Base-by-base conservation (phyloP, 2,113 vertebrate genomes). In the Turdus rufiventris region DNA sequence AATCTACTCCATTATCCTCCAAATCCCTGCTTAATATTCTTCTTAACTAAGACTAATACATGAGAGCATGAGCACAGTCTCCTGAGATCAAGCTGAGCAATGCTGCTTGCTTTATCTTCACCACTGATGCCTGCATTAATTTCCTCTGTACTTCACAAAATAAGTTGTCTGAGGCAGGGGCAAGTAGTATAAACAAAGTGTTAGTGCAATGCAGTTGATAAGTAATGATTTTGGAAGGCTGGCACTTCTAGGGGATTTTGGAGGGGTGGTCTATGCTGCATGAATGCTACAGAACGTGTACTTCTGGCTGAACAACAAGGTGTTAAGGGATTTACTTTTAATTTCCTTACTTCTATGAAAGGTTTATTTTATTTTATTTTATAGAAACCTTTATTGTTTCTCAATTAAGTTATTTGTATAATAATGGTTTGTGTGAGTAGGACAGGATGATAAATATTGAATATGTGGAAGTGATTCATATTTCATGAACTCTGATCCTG, bases 401-500 rank as follows among this genome's bases (percentile, higher is more conserved):
- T 79, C 88, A 88, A 18, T 88, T 43, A 79, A 75, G 60, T 79
- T 76, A 71, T 93, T 90, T 90, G 40, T 77, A 19, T 56, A 77
- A 67, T 85, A 63, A 84, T 77, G 47, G 51, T 60, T 60, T 65
- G 18, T 70, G 21, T 54, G 43, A 34, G 36, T 87, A 73, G 40
- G 28, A 87, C 0, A 4, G 43, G 63, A 81, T 91, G 73, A 89
- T 91, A 96, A 95, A 93, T 96, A 95, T 84, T 94, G 80, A 97
- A 92, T 65, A 86, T 76, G 77, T 94, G 92, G 65, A 96, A 95
- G 67, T 70, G 72, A 94, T 96, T 97, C 75, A 28, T 95, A 81
- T 94, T 94, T 85, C 82, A 93, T 91, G 82, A 94, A 90, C 89
- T 78, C 93, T 74, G 83, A 83, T 84, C 78, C 50, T 94, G 87